These are phyloP conservation scores for Panurus biarmicus DNA, from an alignment of 2,113 vertebrate genomes.

Conservation along the genomic window DNA sequence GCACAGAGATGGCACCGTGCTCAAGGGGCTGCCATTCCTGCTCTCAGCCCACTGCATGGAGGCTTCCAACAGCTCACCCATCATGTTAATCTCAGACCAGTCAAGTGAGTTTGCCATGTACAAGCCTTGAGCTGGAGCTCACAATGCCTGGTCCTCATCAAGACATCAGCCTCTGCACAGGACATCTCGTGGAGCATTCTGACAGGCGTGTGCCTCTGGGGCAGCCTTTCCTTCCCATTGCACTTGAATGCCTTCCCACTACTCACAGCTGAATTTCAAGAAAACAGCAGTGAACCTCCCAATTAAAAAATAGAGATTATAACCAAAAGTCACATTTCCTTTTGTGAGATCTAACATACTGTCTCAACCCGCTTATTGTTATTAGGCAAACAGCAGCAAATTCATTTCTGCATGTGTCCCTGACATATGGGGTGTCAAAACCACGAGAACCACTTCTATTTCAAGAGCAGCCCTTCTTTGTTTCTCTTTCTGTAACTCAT, in stretches of 20 bases:
- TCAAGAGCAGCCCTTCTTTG: not conserved
- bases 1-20: not conserved
- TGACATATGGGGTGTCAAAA: not conserved
- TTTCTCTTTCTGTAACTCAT: not conserved
- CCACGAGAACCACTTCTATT: not conserved
- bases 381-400: not conserved
- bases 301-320: not conserved
- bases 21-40: not conserved
- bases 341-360: not conserved
- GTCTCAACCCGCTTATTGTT: conserved; percentile 11
- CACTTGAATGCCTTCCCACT: not conserved
- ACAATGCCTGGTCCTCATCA: not conserved
- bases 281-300: not conserved
- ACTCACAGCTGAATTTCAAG: not conserved
- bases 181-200: not conserved
- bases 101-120: not conserved
- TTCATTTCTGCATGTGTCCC: not conserved
- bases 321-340: not conserved
- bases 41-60: not conserved
- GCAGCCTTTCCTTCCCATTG: not conserved
- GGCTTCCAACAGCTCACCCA: not conserved
- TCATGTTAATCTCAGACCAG: not conserved
- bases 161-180: not conserved
- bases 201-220: not conserved
- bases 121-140: not conserved